Conservation (phyloP, 2,113 vertebrate species). For the Carassius carassius region DNA sequence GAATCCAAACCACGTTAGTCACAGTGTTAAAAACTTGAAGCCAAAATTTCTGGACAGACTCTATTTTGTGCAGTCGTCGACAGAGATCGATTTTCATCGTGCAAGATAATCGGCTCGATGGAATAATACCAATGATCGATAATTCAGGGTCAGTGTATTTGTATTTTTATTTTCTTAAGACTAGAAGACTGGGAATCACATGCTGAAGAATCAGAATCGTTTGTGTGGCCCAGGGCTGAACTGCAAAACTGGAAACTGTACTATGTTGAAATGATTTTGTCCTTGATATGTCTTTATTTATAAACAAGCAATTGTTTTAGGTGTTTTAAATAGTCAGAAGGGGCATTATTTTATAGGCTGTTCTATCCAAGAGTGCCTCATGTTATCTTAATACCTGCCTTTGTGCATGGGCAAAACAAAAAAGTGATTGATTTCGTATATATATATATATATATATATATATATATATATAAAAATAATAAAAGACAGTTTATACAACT, state of each 20-base stretch:
- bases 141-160: conserved; percentile 55
- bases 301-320: conserved; percentile 55
- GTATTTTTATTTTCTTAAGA: conserved; percentile 42
- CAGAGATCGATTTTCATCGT: conserved; percentile 7
- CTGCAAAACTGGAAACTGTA: conserved; percentile 55
- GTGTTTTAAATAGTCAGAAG: conserved; percentile 27
- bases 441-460: not conserved
- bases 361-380: conserved; percentile 50
- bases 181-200: conserved; percentile 51
- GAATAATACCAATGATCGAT: conserved; percentile 46
- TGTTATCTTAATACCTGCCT: conserved; percentile 1
- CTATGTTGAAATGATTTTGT: conserved; percentile 63
- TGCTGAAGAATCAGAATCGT: conserved; percentile 73
- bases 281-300: conserved; percentile 71
- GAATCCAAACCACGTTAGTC: conserved; percentile 73
- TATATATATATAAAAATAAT: not conserved
- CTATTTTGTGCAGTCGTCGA: conserved; percentile 32
- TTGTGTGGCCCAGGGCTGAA: conserved; percentile 60
- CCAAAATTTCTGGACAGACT: conserved; percentile 67
- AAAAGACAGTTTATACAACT: conserved; percentile 50
- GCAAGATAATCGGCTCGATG: not conserved
- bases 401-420: conserved; percentile 13
- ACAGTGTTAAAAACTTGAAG: conserved; percentile 79
- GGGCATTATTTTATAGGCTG: conserved; percentile 54
- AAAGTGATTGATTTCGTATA: conserved; percentile 38